Evolutionary conservation across 2,888 invertebrate species (phyloP).

Genomic region (Cryptosula pallasiana): DNA sequence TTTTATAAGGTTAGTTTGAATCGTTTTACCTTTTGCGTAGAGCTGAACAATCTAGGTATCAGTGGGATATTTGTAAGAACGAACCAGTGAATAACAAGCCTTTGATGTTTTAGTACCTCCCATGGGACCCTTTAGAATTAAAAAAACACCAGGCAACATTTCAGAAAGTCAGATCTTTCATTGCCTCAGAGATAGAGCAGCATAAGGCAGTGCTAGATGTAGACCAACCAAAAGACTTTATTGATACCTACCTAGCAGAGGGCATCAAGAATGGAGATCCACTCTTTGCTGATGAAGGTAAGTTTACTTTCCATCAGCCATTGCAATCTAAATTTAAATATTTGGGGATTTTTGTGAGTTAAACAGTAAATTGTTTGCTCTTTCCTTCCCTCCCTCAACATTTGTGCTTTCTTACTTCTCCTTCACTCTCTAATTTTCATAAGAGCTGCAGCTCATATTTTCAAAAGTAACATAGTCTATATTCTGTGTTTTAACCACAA

Average conservation of each 20-base stretch:
- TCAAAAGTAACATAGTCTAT: no score
- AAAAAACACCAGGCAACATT: neutral
- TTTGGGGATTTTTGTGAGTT: no score
- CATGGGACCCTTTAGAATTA: neutral
- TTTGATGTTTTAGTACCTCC: neutral
- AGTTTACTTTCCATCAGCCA: no score
- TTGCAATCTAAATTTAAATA: no score
- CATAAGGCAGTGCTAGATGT: slow-evolving; percentile 12
- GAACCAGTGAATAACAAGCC: neutral
- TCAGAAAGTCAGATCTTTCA: neutral
- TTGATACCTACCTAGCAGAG: slow-evolving; percentile 17
- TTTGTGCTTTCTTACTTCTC: no score
- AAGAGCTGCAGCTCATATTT: no score
- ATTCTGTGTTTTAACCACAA: no score
- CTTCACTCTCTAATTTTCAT: no score
- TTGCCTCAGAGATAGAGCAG: neutral
- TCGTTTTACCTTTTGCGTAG: no score
- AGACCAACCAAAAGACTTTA: slow-evolving; percentile 8
- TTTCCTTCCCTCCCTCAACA: no score
- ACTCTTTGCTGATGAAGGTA: neutral
- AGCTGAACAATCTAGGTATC: no score
- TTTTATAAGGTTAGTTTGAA: slow-evolving; percentile 14
- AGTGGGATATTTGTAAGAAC: neutral
- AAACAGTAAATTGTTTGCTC: no score
- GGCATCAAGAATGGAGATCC: neutral